phyloP scores from a whole-genome alignment of 2,888 invertebrate species.

The Pelosia muscerda region DNA sequence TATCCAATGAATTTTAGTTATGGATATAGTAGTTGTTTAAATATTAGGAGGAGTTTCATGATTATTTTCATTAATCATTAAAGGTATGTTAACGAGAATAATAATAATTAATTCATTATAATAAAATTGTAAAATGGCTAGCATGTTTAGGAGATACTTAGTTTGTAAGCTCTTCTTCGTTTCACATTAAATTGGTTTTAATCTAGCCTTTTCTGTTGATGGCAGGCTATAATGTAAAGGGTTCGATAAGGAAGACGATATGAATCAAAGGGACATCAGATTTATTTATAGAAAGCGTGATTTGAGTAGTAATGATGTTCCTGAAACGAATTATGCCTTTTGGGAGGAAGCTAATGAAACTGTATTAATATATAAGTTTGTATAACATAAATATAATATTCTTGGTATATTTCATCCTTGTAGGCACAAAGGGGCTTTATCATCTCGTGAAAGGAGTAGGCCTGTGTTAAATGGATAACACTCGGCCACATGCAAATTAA shows the following conservation, averaged over 20 bases:
- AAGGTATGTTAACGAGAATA: slow-evolving; percentile 36
- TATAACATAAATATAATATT: slow-evolving; percentile 3
- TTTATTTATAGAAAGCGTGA: slow-evolving; percentile 39
- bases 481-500: slow-evolving; percentile 2
- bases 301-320: slow-evolving; percentile 6
- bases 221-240: slow-evolving; percentile 22
- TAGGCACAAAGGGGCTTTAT: slow-evolving; percentile 15
- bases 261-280: slow-evolving; percentile 27
- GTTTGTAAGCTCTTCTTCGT: slow-evolving; percentile 10
- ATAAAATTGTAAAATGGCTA: background rate
- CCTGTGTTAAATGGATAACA: slow-evolving; percentile 8
- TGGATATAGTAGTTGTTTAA: slow-evolving; percentile 26
- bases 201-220: slow-evolving; percentile 26
- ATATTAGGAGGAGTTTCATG: slow-evolving; percentile 36
- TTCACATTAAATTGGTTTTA: slow-evolving; percentile 7
- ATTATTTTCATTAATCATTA: slow-evolving; percentile 25
- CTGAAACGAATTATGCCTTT: background rate
- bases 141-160: too few relatives aligned
- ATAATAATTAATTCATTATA: slow-evolving; percentile 1
- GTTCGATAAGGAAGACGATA: slow-evolving; percentile 15
- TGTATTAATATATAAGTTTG: background rate
- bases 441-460: background rate
- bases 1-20: slow-evolving; percentile 27
- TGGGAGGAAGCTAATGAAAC: background rate
- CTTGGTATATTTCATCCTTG: slow-evolving; percentile 6